Evolutionary conservation across 2,888 invertebrate genomes (phyloP).

Genomic region (Perithous albicinctus): DNA sequence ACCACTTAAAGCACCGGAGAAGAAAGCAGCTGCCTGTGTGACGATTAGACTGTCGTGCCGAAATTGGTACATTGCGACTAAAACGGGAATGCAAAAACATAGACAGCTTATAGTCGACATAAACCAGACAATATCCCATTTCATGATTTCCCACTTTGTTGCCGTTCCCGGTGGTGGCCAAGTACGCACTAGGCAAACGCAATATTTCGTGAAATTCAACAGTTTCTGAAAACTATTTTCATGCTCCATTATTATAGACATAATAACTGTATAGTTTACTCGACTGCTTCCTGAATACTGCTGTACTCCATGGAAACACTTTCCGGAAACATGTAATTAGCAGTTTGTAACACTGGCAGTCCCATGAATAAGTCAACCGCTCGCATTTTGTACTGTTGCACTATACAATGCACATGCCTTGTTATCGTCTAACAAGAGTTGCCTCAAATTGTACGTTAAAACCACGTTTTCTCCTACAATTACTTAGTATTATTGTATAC

Average conservation of each 20-base stretch:
- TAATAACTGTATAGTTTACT: too few relatives aligned
- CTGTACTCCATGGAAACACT: too few relatives aligned
- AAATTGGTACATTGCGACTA: conserved; percentile 51
- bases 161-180: conserved; percentile 55
- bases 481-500: too few relatives aligned
- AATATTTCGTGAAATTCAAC: conserved; percentile 58
- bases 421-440: too few relatives aligned
- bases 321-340: too few relatives aligned
- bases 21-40: conserved; percentile 68
- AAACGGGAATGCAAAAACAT: conserved; percentile 52
- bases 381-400: too few relatives aligned
- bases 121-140: conserved; percentile 53
- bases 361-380: too few relatives aligned
- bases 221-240: conserved; percentile 52
- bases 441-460: too few relatives aligned
- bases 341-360: too few relatives aligned
- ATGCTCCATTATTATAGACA: conserved; percentile 5
- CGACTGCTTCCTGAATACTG: too few relatives aligned
- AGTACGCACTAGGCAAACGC: conserved; percentile 59
- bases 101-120: conserved; percentile 20
- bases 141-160: conserved; percentile 41
- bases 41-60: conserved; percentile 54
- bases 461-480: too few relatives aligned
- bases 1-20: conserved; percentile 67
- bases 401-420: too few relatives aligned